These are phyloP conservation scores for Salvator merianae DNA, from an alignment of 2,113 vertebrate species.

Conservation along the genomic window DNA sequence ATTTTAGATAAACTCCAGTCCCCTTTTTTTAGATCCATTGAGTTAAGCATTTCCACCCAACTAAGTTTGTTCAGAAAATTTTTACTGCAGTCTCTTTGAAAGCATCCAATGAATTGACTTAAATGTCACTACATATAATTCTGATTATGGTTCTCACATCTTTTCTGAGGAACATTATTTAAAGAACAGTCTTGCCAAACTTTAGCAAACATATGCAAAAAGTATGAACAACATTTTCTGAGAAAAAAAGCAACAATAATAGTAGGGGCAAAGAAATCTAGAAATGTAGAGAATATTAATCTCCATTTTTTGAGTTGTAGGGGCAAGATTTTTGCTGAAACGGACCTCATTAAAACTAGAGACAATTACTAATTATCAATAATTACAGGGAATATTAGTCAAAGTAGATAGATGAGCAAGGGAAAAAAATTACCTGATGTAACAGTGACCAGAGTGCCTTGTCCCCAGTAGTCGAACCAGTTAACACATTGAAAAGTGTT, in stretches of 20 bases:
- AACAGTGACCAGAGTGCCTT: slow-evolving; percentile 72
- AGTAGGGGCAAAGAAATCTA: background rate
- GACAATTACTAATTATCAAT: background rate
- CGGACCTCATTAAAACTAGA: background rate
- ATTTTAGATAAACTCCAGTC: background rate
- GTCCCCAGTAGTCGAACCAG: slow-evolving; percentile 73
- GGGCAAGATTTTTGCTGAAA: slow-evolving; percentile 1
- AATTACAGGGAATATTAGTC: background rate
- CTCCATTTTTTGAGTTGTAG: background rate
- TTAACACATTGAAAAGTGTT: slow-evolving; percentile 27
- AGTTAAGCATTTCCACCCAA: background rate
- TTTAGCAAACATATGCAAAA: background rate
- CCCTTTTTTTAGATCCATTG: background rate
- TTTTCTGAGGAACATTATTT: background rate
- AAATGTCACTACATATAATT: background rate
- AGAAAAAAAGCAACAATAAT: background rate
- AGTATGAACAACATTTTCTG: background rate
- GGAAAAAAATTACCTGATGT: slow-evolving; percentile 55
- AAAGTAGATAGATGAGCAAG: background rate
- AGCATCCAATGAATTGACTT: background rate
- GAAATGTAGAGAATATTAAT: background rate
- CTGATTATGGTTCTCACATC: background rate
- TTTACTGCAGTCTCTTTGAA: background rate
- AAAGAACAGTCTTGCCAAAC: background rate
- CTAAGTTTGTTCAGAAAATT: background rate